phyloP scores from a whole-genome alignment of 2,113 vertebrate species.

The Craseonycteris thonglongyai region DNA sequence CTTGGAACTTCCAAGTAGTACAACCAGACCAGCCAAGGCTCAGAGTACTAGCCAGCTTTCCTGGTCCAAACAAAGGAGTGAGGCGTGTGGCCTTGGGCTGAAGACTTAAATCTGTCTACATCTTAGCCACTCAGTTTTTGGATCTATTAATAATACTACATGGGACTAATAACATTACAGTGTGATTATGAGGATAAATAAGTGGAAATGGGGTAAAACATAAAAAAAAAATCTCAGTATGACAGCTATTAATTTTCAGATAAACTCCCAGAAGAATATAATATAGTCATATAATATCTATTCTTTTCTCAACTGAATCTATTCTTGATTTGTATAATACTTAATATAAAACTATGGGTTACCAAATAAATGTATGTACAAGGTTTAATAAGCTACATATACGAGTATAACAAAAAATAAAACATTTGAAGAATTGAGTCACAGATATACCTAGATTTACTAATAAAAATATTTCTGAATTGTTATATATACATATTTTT shows the following conservation, averaged over 20 bases:
- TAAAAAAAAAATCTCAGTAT: neutral
- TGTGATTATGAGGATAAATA: neutral
- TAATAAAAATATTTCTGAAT: neutral
- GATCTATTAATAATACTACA: neutral
- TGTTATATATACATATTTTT: neutral
- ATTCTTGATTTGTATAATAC: neutral
- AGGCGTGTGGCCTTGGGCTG: neutral
- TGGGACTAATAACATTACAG: neutral
- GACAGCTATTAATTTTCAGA: neutral
- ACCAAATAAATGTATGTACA: neutral
- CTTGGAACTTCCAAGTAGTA: neutral
- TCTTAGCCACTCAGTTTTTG: neutral
- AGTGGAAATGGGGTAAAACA: neutral
- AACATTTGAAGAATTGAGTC: neutral
- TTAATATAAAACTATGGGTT: neutral
- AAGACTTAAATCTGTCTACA: neutral
- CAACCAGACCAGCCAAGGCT: neutral
- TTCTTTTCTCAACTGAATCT: neutral
- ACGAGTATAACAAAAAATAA: neutral
- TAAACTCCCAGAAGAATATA: neutral
- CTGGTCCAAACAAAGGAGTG: neutral
- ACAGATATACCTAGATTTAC: neutral
- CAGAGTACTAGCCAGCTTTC: neutral
- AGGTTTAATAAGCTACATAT: neutral
- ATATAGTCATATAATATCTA: neutral